Base-by-base conservation (phyloP, 1,140 invertebrate species). In the Lepidurus arcticus region DNA sequence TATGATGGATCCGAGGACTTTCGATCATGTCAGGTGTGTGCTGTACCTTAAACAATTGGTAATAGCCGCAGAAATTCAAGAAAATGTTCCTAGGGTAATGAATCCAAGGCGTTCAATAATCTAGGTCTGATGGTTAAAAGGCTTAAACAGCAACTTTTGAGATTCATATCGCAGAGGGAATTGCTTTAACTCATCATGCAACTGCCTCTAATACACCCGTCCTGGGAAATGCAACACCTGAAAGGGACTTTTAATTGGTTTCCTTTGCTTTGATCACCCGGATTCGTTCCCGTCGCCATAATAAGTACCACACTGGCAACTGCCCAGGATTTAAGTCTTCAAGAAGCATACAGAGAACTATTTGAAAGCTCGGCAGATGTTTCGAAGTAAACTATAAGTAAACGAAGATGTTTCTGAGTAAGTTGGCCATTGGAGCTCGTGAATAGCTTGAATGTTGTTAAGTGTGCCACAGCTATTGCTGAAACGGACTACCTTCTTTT, bases 221-320 rank as follows among this genome's bases (percentile, higher is more conserved):
- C 53, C 53, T 65, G 1, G 53, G 53, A 65, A 65, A 65, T 7
- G 21, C 53, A 65, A 21, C 9, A 65, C 21, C 8, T 21, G 6
- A 65, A 65, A 65, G 21, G 53, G 53, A 65, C n/a, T 65, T 65
- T 65, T 65, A 65, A 65, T 65, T 65, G 5, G 16, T 65, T n/a
- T 16, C 53, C 21, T 65, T n/a, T 34, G 34, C 34, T 34, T 65
- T 65, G 53, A 65, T 65, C 53, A 65, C 53, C 13, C 53, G 53
- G 7, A 13, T 65, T 21, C 53, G 16, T 65, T 65, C 53, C 16
- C 53, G 16, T 65, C 21, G 53, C 53, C 53, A 65, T 7, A n/a
- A 4, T 65, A 65, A 65, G 21, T 21, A 21, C 53, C 3, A n/a
- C 53, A 65, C 6, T 21, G 21, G 8, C 21, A 21, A 65, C 53